Base-by-base conservation (phyloP, 2,797 vertebrate genomes). In the Sebastolobus alascanus region DNA sequence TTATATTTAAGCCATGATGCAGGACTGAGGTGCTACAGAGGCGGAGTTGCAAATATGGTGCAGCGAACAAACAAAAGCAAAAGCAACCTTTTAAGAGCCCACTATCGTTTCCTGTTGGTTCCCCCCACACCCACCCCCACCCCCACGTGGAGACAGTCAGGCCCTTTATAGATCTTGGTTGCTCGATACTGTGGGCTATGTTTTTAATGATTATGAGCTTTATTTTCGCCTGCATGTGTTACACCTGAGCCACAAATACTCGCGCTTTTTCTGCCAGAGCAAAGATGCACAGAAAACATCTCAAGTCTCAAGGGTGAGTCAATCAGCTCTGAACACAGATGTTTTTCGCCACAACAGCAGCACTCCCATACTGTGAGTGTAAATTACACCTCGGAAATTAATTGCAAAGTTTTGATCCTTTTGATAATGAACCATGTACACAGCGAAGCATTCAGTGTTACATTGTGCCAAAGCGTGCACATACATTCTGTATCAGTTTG, bases 261-360 rank as follows among this genome's bases (percentile, higher is more conserved):
- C 27, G 8, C 52, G 84, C 89, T 86, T 82, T 79, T 81, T 88
- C 79, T 89, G 78, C 70, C 73, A 75, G 82, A 87, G 82, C 74
- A 86, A 88, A 88, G 86, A 86, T 27, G 64, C 67, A 72, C 72
- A 72, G 69, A 90, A 90, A 85, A 84, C 84, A 89, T 86, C 77
- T 80, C 83, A 73, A 93, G 87, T 95, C 93, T 94, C 94, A 68
- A 78, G 93, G 93, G 93, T 85, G 90, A 94, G 78, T 92, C 91
- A 92, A 94, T 94, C 93, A 93, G 87, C 86, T 90, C 88, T 55
- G 80, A 93, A 92, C 89, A 84, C 92, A 95, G 93, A 94, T 94
- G 94, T 93, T 94, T 93, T 52, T 91, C 79, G 77, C 88, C 89
- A 87, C 84, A 93, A 90, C 91, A 93, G 90, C 91, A 90, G 89